Conservation (phyloP, 2,888 invertebrate genomes). For the Nyleta sp. region DNA sequence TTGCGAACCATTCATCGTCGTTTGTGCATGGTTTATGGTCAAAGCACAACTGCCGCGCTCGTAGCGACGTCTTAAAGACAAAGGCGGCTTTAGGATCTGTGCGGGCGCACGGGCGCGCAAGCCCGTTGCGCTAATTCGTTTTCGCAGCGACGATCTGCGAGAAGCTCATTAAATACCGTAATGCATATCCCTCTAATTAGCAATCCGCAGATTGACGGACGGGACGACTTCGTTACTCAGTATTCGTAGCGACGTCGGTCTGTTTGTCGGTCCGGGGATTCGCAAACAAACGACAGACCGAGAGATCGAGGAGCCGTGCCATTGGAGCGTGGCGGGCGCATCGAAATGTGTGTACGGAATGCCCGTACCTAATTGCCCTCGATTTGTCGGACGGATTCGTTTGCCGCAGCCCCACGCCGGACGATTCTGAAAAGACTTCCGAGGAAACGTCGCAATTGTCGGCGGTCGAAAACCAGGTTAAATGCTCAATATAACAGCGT, state of each 20-base stretch:
- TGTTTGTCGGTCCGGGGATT: conserved; percentile 60
- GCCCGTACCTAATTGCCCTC: conserved; percentile 61
- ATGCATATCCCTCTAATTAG: conserved; percentile 71
- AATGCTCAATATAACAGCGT: too few relatives aligned
- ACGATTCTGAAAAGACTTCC: conserved; percentile 50
- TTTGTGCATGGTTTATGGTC: conserved; percentile 46
- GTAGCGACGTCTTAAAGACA: conserved; percentile 39
- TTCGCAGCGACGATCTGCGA: conserved; percentile 52
- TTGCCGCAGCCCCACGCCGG: conserved; percentile 35
- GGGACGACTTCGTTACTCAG: conserved; percentile 65
- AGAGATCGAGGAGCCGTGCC: conserved; percentile 52
- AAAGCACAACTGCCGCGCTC: conserved; percentile 37
- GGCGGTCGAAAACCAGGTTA: too few relatives aligned
- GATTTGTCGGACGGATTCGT: conserved; percentile 58
- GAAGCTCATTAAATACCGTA: conserved; percentile 71
- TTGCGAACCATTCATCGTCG: conserved; percentile 30
- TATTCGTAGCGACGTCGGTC: conserved; percentile 47
- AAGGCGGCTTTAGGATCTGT: conserved; percentile 17
- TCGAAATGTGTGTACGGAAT: conserved; percentile 49
- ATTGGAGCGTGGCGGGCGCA: too few relatives aligned
- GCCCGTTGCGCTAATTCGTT: conserved; percentile 30
- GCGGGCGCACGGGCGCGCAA: not conserved
- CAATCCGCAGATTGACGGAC: conserved; percentile 70
- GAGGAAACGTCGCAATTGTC: conserved; percentile 42
- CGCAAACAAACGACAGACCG: too few relatives aligned